Evolutionary conservation across 2,888 invertebrate species (phyloP).

Genomic region (Machimus rusticus): DNA sequence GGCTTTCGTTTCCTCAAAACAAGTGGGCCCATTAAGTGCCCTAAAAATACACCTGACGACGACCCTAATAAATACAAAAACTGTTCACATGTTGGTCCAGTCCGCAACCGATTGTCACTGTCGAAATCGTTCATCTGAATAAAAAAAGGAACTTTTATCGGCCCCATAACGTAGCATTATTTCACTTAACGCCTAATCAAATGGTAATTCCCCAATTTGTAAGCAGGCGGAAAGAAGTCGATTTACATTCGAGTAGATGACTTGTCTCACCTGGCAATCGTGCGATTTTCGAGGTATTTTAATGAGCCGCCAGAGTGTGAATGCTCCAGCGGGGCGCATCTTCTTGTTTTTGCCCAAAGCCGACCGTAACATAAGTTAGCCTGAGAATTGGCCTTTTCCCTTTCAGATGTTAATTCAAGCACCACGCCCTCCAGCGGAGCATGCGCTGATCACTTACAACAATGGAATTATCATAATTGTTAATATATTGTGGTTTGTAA

Average conservation of each 20-base stretch:
- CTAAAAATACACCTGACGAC: not conserved
- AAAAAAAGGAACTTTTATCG: not conserved
- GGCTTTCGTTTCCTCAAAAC: not conserved
- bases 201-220: slow-evolving; percentile 1
- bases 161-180: not conserved
- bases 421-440: not conserved
- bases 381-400: not conserved
- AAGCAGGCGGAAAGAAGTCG: not conserved
- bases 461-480: not conserved
- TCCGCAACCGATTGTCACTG: not conserved
- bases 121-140: not conserved
- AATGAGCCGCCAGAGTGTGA: not conserved
- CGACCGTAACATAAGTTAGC: not conserved
- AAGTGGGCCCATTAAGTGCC: not conserved
- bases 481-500: not conserved
- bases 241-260: not conserved
- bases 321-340: not conserved
- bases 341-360: not conserved
- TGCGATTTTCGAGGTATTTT: not conserved
- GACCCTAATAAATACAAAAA: not conserved
- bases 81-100: not conserved
- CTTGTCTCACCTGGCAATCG: not conserved
- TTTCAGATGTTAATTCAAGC: not conserved
- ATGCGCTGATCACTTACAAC: not conserved
- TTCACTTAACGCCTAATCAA: not conserved